Base-by-base conservation (phyloP, 2,797 vertebrate genomes). In the Acrossocheilus wenchowensis region DNA sequence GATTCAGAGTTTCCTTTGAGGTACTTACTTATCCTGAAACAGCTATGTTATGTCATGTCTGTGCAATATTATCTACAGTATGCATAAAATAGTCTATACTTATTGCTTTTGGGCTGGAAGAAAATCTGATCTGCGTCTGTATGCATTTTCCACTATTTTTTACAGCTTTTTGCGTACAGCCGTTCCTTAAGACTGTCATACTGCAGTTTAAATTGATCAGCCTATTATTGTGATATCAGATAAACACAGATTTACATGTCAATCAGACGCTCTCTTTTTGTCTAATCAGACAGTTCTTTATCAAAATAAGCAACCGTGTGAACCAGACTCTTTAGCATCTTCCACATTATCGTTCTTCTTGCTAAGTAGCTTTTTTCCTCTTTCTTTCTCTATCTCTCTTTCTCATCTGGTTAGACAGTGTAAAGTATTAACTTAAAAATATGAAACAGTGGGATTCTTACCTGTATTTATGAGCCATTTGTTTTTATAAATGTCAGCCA, bases 401-500 rank as follows among this genome's bases (percentile, higher is more conserved):
- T 69, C 23, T 78, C 60, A n/a, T 39, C 23, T 66, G 26, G 19
- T 68, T n/a, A n/a, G 72, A 82, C 34, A 78, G 14, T 62, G n/a
- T 23, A 60, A 60, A 64, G 26, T 48, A 64, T 66, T n/a, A 83
- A 60, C 30, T 26, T 75, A 75, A 73, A 83, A 66, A 83, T 83
- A 77, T 39, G 69, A 73, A 60, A 73, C 69, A 34, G 30, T 17
- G 43, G 12, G 72, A 75, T 50, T 52, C 57, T 83, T 66, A 83
- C 66, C 57, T 50, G 72, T 77, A 66, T 84, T 84, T 77, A 84
- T 84, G 82, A 75, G 72, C 30, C 43, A 84, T 66, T 84, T 66
- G 72, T 75, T 62, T 83, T 66, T 34, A 68, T 78, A 78, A 78
- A 78, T 69, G 74, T 77, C 74, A 78, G 73, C 6, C 73, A 52